Evolutionary conservation across 2,888 invertebrate species (phyloP).

Genomic region (Vanessa cardui): DNA sequence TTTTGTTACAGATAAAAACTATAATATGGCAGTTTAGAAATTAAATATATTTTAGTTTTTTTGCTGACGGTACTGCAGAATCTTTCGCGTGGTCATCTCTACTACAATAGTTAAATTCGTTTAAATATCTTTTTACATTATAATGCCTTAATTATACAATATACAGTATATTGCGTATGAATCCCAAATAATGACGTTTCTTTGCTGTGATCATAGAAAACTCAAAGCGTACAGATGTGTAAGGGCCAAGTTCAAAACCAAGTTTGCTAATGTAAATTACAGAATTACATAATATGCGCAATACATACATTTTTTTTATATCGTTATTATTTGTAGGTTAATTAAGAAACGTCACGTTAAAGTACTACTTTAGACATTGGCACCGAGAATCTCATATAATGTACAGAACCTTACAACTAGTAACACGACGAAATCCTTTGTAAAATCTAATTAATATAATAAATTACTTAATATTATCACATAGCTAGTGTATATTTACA

Average conservation of each 20-base stretch:
- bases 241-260: too few species aligned
- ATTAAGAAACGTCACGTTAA: conserved; percentile 32
- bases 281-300: too few species aligned
- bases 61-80: conserved; percentile 24
- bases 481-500: conserved; percentile 71
- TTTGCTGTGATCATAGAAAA: not conserved
- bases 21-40: conserved; percentile 10
- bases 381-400: conserved; percentile 57
- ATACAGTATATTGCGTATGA: conserved; percentile 34
- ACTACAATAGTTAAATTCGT: conserved; percentile 75
- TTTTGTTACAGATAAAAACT: conserved; percentile 4
- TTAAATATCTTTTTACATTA: conserved; percentile 79
- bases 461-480: conserved; percentile 74
- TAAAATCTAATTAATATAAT: conserved; percentile 67
- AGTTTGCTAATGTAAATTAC: not conserved
- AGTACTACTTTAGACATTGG: conserved; percentile 56
- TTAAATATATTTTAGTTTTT: not conserved
- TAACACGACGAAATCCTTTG: conserved; percentile 49
- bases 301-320: too few species aligned
- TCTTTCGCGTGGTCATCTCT: conserved; percentile 51
- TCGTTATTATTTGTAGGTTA: too few species aligned
- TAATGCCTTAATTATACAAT: conserved; percentile 48
- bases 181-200: conserved; percentile 11
- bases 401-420: conserved; percentile 46
- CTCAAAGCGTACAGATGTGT: too few species aligned